Percentiles rank a stretch among this genome's conserved stretches.
Evolutionary conservation across 2,797 vertebrate genomes (phyloP).

Genomic region (Molossus molossus): DNA sequence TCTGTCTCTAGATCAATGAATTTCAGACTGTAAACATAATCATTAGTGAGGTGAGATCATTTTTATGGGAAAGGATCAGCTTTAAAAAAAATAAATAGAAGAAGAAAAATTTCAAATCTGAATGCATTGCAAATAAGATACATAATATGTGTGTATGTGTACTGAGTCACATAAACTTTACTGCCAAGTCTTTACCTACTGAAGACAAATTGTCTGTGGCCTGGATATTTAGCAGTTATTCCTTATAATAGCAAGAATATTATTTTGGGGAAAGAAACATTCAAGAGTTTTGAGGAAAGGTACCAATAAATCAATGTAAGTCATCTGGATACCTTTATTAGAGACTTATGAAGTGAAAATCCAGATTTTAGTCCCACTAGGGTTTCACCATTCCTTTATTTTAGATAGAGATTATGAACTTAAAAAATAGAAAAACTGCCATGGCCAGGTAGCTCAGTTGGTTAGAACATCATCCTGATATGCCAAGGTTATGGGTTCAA

Average conservation of each 20-base stretch:
- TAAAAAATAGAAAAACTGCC: constrained; percentile 4
- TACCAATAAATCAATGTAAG: background rate
- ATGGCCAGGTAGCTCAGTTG: background rate
- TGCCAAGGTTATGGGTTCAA: background rate
- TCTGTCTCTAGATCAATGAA: background rate
- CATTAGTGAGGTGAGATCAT: background rate
- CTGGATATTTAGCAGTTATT: constrained; percentile 7
- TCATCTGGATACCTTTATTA: constrained; percentile 7
- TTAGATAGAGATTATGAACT: background rate
- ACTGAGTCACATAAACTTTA: constrained; percentile 23
- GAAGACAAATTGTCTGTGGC: constrained; percentile 12
- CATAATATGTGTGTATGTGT: background rate
- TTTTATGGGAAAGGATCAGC: background rate
- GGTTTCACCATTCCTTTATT: background rate
- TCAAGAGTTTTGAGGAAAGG: background rate
- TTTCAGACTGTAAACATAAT: constrained; percentile 7
- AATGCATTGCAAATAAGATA: background rate
- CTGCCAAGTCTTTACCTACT: constrained; percentile 19
- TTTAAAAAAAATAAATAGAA: background rate
- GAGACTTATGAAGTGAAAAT: constrained; percentile 31
- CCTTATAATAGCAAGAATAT: constrained; percentile 19
- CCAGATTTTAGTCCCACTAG: background rate
- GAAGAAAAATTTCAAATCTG: background rate
- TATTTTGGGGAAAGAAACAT: background rate
- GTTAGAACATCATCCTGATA: background rate